A percentile compares a stretch with the other conserved stretches of the same genome.
These are phyloP conservation scores for Atrina japonica DNA, from an alignment of 2,888 invertebrate species.

Conservation along the genomic window DNA sequence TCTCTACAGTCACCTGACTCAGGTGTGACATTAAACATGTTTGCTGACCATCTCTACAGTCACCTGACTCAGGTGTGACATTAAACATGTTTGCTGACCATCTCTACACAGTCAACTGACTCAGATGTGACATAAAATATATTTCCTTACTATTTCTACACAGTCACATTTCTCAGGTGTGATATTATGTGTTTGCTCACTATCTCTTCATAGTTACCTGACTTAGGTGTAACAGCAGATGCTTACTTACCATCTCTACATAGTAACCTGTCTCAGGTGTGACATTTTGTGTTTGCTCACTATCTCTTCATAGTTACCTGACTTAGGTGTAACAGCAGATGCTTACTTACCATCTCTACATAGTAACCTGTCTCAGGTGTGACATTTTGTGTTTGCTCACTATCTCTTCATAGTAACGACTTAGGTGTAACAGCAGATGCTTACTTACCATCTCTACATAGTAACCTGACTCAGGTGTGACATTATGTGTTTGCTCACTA, in stretches of 20 bases:
- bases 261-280: conserved; percentile 95
- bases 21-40: no score
- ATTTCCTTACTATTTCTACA: conserved; percentile 86
- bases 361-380: conserved; percentile 99
- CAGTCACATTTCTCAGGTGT: background rate
- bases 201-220: conserved; percentile 5
- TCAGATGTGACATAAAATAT: no score
- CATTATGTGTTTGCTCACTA: no score
- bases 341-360: conserved; percentile 89
- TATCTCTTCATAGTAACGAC: no score
- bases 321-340: background rate
- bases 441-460: no score
- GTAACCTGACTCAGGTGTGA: no score
- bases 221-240: background rate
- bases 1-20: no score
- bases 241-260: conserved; percentile 89
- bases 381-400: no score
- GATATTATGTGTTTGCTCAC: background rate
- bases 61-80: no score
- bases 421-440: no score
- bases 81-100: background rate
- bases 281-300: background rate
- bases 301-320: conserved; percentile 5
- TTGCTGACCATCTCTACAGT: conserved; percentile 38
- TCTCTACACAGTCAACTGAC: conserved; percentile 96